These are phyloP conservation scores for Bellardia pandia DNA, from an alignment of 2,888 invertebrate genomes.

Conservation along the genomic window DNA sequence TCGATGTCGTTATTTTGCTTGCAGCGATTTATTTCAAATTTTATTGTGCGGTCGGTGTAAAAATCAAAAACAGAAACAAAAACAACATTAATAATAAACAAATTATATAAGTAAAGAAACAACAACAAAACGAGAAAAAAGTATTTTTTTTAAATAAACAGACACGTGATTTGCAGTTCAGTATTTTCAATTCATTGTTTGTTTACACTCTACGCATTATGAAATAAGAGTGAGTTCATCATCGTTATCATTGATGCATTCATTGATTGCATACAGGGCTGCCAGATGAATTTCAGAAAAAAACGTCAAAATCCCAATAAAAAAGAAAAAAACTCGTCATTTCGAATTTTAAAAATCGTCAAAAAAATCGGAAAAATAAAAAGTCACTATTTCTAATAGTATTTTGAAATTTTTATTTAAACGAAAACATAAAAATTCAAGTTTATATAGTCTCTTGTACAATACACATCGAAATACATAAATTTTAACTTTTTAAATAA, in stretches of 20 bases:
- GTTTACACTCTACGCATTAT: not conserved
- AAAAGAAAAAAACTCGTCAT: too few relatives aligned
- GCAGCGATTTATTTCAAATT: slow-evolving; percentile 34
- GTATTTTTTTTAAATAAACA: not conserved
- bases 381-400: too few relatives aligned
- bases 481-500: too few relatives aligned
- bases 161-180: slow-evolving; percentile 40
- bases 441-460: too few relatives aligned
- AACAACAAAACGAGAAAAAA: slow-evolving; percentile 19
- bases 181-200: not conserved
- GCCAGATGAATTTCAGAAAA: too few relatives aligned
- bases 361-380: too few relatives aligned
- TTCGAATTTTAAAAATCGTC: too few relatives aligned
- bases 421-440: too few relatives aligned
- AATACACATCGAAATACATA: too few relatives aligned
- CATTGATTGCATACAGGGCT: slow-evolving; percentile 12
- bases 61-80: not conserved
- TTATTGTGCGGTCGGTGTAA: not conserved
- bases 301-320: too few relatives aligned
- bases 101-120: slow-evolving; percentile 49
- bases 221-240: not conserved
- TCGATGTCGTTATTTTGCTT: slow-evolving; percentile 56
- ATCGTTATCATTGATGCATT: not conserved
- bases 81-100: slow-evolving; percentile 37
- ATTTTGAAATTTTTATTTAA: too few relatives aligned